Percentiles rank a stretch among this genome's conserved stretches.
Evolutionary conservation across 2,888 invertebrate genomes (phyloP).

Genomic region (Epistrophe grossulariae): DNA sequence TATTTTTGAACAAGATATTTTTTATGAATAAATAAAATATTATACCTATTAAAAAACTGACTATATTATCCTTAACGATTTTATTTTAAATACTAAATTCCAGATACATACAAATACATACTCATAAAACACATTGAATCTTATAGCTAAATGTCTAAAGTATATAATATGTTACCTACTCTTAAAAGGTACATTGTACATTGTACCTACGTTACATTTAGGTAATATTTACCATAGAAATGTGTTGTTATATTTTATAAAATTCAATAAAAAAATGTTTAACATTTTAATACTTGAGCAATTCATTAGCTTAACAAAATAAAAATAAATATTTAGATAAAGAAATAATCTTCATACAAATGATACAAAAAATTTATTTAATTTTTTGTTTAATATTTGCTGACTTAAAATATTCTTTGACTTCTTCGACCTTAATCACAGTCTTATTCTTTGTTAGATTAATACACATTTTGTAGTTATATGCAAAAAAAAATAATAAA

Average conservation of each 20-base stretch:
- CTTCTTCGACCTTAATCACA: constrained; percentile 50
- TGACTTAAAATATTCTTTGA: constrained; percentile 16
- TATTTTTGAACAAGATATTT: constrained; percentile 15
- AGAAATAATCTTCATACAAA: background rate
- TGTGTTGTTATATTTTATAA: constrained; percentile 12
- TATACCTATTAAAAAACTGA: constrained; percentile 47
- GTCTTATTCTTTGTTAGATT: constrained; percentile 78
- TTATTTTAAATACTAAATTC: constrained; percentile 14
- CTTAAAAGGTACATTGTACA: constrained; percentile 45
- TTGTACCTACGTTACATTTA: constrained; percentile 17
- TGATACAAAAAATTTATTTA: background rate
- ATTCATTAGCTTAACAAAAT: constrained; percentile 50
- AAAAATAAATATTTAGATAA: background rate
- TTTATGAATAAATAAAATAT: constrained; percentile 49
- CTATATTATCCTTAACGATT: constrained; percentile 35
- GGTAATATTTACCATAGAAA: background rate
- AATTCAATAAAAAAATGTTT: background rate
- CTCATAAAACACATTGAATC: background rate
- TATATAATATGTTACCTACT: constrained; percentile 27
- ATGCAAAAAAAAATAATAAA: no score
- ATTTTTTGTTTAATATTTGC: constrained; percentile 18
- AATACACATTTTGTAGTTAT: background rate
- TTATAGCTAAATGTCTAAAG: constrained; percentile 35
- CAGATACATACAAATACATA: constrained; percentile 16
- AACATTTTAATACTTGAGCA: constrained; percentile 65